Conservation (phyloP, 2,113 vertebrate species). For the Phocoena phocoena region DNA sequence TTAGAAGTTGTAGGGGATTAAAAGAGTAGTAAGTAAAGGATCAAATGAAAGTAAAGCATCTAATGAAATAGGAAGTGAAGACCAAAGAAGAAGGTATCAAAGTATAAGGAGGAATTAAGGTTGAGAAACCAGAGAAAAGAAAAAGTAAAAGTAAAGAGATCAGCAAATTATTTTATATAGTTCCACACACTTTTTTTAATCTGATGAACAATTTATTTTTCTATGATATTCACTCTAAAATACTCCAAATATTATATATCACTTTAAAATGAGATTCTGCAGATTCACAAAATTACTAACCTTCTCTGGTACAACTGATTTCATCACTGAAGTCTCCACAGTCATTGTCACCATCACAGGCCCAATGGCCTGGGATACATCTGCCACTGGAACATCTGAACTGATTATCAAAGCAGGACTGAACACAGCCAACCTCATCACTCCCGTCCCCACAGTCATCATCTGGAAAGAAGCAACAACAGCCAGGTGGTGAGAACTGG, state of each 20-base stretch:
- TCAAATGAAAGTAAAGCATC: not conserved
- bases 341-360: conserved; percentile 97
- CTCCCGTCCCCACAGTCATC: conserved; percentile 96
- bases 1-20: not conserved
- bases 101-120: not conserved
- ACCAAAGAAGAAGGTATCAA: not conserved
- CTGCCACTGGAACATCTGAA: conserved; percentile 93
- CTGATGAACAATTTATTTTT: not conserved
- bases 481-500: not conserved
- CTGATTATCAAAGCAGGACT: conserved; percentile 91
- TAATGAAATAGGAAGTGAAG: not conserved
- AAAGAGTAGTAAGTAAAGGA: not conserved
- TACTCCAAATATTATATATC: not conserved
- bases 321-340: conserved; percentile 98
- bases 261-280: not conserved
- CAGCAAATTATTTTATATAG: not conserved
- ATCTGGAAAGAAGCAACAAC: conserved; percentile 82
- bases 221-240: not conserved
- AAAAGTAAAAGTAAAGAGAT: not conserved
- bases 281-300: conserved; percentile 80
- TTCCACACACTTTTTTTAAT: not conserved
- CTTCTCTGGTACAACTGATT: conserved; percentile 90
- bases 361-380: conserved; percentile 95
- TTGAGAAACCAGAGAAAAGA: not conserved
- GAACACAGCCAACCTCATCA: conserved; percentile 92